These are phyloP conservation scores for Rapana venosa DNA, from an alignment of 2,888 invertebrate genomes.

Conservation along the genomic window DNA sequence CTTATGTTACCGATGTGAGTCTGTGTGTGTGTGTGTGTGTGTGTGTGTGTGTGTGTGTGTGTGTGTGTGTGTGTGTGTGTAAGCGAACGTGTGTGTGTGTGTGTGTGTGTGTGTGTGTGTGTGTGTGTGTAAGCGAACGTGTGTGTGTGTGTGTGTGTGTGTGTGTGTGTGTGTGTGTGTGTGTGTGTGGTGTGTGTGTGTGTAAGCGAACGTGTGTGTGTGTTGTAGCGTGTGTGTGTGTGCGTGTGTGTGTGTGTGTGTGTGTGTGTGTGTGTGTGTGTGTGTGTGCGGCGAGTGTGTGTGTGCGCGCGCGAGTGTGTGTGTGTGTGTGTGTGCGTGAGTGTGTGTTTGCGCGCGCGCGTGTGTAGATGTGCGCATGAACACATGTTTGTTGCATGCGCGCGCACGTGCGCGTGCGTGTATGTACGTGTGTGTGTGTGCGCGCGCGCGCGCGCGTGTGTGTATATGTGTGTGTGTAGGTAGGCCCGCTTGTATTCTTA, in stretches of 20 bases:
- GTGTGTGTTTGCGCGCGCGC: neutral
- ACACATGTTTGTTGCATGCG: too few species aligned
- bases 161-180: too few species aligned
- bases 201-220: too few species aligned
- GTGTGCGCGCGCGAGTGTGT: neutral
- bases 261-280: conserved; percentile 10
- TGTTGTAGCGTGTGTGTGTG: neutral
- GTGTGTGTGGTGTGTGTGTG: neutral
- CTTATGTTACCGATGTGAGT: too few species aligned
- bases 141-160: neutral
- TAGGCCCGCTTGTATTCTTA: neutral
- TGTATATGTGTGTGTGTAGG: neutral
- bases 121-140: neutral
- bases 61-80: too few species aligned
- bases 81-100: too few species aligned
- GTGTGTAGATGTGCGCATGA: neutral
- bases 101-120: neutral
- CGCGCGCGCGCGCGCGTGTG: neutral
- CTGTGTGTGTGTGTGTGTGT: too few species aligned
- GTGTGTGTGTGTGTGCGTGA: neutral
- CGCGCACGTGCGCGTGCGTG: neutral
- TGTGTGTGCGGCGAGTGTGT: neutral
- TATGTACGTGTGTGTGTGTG: neutral
- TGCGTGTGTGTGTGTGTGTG: neutral
- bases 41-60: too few species aligned